phyloP scores from a whole-genome alignment of 2,113 vertebrate species.

The Atrichornis clamosus region DNA sequence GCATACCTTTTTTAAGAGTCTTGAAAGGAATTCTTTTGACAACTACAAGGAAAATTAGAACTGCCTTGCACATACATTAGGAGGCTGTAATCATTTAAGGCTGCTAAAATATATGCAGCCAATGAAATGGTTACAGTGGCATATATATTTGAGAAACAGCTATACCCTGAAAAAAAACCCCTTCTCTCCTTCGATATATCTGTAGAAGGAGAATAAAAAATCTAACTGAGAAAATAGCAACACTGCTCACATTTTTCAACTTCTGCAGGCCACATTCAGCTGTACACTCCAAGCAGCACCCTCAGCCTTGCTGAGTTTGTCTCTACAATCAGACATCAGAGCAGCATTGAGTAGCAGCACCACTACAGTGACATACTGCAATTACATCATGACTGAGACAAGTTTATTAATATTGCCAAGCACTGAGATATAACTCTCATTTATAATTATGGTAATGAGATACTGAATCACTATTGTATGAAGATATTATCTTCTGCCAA shows the following conservation, averaged over 20 bases:
- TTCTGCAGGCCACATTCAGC: neutral
- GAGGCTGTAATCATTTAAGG: neutral
- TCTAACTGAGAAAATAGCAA: neutral
- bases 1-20: neutral
- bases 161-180: neutral
- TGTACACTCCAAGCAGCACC: neutral
- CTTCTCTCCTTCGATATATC: neutral
- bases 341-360: neutral
- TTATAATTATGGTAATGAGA: neutral
- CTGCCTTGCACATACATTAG: neutral
- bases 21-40: neutral
- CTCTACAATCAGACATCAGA: neutral
- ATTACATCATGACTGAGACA: neutral
- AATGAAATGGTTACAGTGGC: neutral
- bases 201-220: neutral
- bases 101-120: neutral
- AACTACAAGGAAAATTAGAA: neutral
- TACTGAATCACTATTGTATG: neutral
- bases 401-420: neutral
- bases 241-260: constrained; percentile 15
- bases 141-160: neutral
- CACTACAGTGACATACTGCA: neutral
- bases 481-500: neutral
- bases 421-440: neutral
- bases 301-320: constrained; percentile 3